A percentile compares a stretch with the other conserved stretches of the same genome.
Evolutionary conservation across 2,888 invertebrate species (phyloP).

Genomic region (Acrobasis consociella): DNA sequence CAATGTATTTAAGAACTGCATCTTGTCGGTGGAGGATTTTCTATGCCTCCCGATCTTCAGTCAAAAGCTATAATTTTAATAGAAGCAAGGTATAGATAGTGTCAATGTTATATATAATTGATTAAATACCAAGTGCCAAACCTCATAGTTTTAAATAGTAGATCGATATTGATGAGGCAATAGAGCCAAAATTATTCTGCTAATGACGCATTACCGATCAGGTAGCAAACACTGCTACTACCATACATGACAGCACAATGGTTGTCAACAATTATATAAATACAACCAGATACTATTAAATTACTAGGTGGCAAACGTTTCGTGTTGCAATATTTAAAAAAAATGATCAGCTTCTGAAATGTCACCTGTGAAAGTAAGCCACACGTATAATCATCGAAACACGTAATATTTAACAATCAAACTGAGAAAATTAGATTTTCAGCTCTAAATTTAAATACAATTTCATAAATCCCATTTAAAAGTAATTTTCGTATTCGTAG

Average conservation of each 20-base stretch:
- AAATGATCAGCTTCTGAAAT: not conserved
- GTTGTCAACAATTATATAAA: constrained; percentile 5
- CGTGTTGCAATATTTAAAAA: not conserved
- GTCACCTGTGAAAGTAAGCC: not conserved
- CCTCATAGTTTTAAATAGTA: constrained; percentile 18
- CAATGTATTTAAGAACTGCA: too few species aligned
- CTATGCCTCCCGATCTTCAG: too few species aligned
- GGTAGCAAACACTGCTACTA: constrained; percentile 21
- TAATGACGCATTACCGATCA: constrained; percentile 44
- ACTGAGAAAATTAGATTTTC: not conserved
- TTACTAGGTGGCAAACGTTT: not conserved
- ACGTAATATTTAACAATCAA: not conserved
- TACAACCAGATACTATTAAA: not conserved
- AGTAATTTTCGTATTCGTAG: constrained; percentile 11
- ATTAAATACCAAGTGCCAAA: not conserved
- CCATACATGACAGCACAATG: constrained; percentile 23
- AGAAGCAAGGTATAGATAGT: too few species aligned
- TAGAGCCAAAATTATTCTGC: constrained; percentile 51
- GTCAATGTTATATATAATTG: too few species aligned
- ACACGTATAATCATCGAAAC: too few species aligned
- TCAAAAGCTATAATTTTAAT: too few species aligned
- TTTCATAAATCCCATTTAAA: not conserved
- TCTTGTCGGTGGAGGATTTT: too few species aligned
- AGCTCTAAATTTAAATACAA: not conserved
- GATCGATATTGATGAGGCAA: constrained; percentile 40